A percentile compares a stretch with the other conserved stretches of the same genome.
These are phyloP conservation scores for human DNA, from an alignment of 2,113 vertebrate genomes.

Conservation along the genomic window DNA sequence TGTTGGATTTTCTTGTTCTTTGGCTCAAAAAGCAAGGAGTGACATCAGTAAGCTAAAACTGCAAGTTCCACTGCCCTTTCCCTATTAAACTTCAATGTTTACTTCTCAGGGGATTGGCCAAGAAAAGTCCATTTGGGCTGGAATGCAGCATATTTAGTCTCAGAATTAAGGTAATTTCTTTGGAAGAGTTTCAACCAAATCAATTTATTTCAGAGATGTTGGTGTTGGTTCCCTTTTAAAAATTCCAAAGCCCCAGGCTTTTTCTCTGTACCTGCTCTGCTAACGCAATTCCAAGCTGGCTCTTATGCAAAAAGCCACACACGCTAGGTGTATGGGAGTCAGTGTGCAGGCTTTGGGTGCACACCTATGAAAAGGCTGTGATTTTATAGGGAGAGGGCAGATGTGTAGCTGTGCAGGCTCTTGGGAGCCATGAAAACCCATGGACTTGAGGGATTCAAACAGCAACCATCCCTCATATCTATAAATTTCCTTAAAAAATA, in stretches of 20 bases:
- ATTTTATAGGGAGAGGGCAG: neutral
- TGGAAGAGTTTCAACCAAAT: constrained; percentile 78
- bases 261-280: constrained; percentile 69
- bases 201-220: constrained; percentile 77
- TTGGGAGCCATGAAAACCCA: neutral
- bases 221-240: constrained; percentile 75
- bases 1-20: constrained; percentile 78
- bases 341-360: neutral
- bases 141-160: constrained; percentile 79
- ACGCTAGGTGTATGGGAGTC: neutral
- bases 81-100: constrained; percentile 74
- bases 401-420: neutral
- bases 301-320: neutral
- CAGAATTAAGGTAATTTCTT: constrained; percentile 82
- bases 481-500: neutral
- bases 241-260: constrained; percentile 75
- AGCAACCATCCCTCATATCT: neutral
- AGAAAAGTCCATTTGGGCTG: constrained; percentile 78
- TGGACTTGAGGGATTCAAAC: neutral
- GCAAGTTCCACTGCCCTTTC: constrained; percentile 68
- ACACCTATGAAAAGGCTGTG: neutral
- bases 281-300: constrained; percentile 29
- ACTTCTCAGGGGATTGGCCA: constrained; percentile 75
- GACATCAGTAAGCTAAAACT: constrained; percentile 75
- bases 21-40: constrained; percentile 66